phyloP scores from a whole-genome alignment of 2,888 invertebrate species.

The Drosophila neonasuta region DNA sequence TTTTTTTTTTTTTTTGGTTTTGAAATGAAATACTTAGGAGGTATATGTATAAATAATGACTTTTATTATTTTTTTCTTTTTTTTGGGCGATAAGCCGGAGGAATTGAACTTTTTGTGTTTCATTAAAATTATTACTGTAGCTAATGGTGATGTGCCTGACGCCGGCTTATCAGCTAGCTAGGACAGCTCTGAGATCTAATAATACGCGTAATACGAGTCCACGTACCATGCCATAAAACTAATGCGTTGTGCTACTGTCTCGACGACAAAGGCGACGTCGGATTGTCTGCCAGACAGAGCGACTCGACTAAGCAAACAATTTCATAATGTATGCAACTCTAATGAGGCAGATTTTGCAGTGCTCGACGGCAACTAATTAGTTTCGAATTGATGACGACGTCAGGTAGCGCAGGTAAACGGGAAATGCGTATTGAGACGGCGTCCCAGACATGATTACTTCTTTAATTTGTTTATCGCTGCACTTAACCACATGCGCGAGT shows the following conservation, averaged over 20 bases:
- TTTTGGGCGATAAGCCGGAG: conserved; percentile 33
- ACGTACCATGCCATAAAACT: conserved; percentile 54
- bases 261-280: conserved; percentile 53
- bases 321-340: conserved; percentile 19
- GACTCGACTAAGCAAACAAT: conserved; percentile 7
- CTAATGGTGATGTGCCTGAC: conserved; percentile 28
- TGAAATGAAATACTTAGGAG: conserved; percentile 1
- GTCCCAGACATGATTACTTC: conserved; percentile 13
- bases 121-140: conserved; percentile 66
- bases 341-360: conserved; percentile 35
- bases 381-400: conserved; percentile 55
- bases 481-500: conserved; percentile 33
- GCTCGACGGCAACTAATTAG: conserved; percentile 63
- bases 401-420: conserved; percentile 46
- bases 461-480: conserved; percentile 38
- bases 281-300: conserved; percentile 13
- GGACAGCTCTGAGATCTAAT: conserved; percentile 47
- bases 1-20: conserved; percentile 1
- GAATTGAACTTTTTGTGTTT: conserved; percentile 53
- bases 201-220: conserved; percentile 49
- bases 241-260: conserved; percentile 52
- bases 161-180: conserved; percentile 59
- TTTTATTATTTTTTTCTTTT: background rate
- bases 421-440: conserved; percentile 29
- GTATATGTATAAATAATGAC: conserved; percentile 4